Evolutionary conservation across 2,888 invertebrate species (phyloP).

Genomic region (Phaedon cochleariae): DNA sequence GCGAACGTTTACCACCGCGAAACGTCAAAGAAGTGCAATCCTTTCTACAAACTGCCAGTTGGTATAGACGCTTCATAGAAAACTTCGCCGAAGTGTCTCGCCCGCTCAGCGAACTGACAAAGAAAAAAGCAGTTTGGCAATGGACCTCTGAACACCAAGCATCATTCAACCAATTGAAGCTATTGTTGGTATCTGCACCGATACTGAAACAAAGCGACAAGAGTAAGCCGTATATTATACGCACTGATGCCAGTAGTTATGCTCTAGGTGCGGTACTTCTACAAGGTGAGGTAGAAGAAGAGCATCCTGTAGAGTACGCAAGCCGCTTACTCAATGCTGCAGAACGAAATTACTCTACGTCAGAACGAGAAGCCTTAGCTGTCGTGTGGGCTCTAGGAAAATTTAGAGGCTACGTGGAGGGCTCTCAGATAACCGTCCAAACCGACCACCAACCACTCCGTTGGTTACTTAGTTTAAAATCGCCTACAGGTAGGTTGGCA

Average conservation of each 20-base stretch:
- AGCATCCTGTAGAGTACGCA: slow-evolving; percentile 45
- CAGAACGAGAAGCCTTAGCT: slow-evolving; percentile 41
- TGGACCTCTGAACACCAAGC: slow-evolving; percentile 25
- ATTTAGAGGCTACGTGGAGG: slow-evolving; percentile 56
- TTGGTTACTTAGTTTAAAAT: slow-evolving; percentile 57
- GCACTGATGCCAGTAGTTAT: neutral
- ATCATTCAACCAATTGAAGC: slow-evolving; percentile 40
- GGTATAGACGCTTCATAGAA: slow-evolving; percentile 9
- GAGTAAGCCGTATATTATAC: no score
- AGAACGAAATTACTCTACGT: slow-evolving; percentile 38
- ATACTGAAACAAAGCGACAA: slow-evolving; percentile 38
- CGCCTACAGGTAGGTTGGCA: slow-evolving; percentile 54
- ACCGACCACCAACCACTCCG: slow-evolving; percentile 63
- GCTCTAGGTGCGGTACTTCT: slow-evolving; percentile 38
- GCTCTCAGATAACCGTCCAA: slow-evolving; percentile 50
- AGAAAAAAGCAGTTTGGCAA: slow-evolving; percentile 30
- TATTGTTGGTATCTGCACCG: slow-evolving; percentile 38
- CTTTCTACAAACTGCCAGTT: slow-evolving; percentile 2
- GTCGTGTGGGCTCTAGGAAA: no score
- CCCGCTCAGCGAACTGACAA: slow-evolving; percentile 35
- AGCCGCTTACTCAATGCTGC: slow-evolving; percentile 27
- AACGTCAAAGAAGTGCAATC: slow-evolving; percentile 5
- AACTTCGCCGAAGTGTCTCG: slow-evolving; percentile 18
- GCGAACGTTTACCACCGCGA: neutral
- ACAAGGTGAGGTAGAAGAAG: slow-evolving; percentile 39